Evolutionary conservation across 2,113 vertebrate species (phyloP).

Genomic region (Sardina pilchardus): DNA sequence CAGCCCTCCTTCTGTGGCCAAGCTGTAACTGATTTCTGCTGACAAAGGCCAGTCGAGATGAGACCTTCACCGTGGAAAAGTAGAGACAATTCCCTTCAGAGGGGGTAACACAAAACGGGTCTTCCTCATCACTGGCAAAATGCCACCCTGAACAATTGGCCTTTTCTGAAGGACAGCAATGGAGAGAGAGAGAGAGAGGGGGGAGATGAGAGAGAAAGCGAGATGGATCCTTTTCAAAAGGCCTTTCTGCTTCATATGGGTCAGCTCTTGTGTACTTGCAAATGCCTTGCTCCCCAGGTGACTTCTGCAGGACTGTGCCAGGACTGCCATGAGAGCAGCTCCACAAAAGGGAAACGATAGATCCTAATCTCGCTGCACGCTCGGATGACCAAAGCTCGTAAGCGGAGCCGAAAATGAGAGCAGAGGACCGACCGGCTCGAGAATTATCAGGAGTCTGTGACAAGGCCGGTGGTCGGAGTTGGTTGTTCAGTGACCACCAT

Average conservation of each 20-base stretch:
- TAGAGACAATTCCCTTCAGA: constrained; percentile 1
- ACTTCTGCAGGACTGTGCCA: not conserved
- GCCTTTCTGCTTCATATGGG: constrained; percentile 32
- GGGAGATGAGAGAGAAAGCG: constrained; percentile 7
- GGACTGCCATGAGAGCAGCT: not conserved
- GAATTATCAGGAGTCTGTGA: not conserved
- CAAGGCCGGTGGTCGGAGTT: not conserved
- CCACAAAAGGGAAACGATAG: not conserved
- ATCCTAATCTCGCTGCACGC: not conserved
- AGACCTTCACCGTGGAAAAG: constrained; percentile 9
- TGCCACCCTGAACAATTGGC: constrained; percentile 49
- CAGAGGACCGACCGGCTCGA: not conserved
- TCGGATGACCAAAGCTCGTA: constrained; percentile 6
- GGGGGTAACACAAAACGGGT: constrained; percentile 42
- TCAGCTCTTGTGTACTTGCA: constrained; percentile 35
- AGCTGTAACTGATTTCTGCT: constrained; percentile 1
- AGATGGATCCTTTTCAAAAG: constrained; percentile 2
- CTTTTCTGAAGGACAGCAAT: constrained; percentile 12
- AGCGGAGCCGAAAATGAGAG: not conserved
- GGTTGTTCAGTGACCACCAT: not conserved
- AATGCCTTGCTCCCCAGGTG: constrained; percentile 29
- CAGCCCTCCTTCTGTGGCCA: not conserved
- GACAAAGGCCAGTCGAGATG: not conserved
- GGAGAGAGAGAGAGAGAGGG: not conserved
- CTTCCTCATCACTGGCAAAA: constrained; percentile 41